phyloP scores from a whole-genome alignment of 2,888 invertebrate species.

The Brachypterus glaber region DNA sequence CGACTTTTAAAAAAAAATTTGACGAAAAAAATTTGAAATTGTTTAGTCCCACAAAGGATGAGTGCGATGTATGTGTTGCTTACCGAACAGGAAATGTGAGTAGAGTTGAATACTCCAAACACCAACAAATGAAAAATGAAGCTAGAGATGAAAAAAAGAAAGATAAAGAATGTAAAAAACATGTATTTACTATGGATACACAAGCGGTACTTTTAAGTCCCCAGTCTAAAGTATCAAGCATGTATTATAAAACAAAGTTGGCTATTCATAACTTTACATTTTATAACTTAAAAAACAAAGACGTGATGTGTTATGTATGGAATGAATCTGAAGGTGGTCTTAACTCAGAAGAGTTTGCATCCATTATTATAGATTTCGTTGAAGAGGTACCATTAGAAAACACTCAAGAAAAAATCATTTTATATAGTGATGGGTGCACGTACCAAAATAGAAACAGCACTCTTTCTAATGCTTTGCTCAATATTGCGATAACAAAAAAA shows the following conservation, averaged over 20 bases:
- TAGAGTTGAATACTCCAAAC: constrained; percentile 7
- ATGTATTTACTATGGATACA: constrained; percentile 10
- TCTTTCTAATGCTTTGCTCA: not conserved
- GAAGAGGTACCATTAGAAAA: constrained; percentile 9
- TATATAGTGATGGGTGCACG: constrained; percentile 1
- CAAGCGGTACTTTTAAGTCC: constrained; percentile 8
- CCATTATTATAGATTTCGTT: constrained; percentile 5
- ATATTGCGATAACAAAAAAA: not conserved
- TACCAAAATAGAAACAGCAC: not conserved
- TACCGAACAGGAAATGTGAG: not conserved
- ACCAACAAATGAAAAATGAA: constrained; percentile 10
- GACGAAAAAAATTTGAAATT: constrained; percentile 8
- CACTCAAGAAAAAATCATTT: not conserved
- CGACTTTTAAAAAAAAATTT: constrained; percentile 9
- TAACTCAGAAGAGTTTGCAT: constrained; percentile 8
- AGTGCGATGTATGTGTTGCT: not conserved
- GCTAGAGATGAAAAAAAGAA: constrained; percentile 10
- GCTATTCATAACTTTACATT: constrained; percentile 11
- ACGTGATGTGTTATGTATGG: constrained; percentile 9
- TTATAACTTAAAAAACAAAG: constrained; percentile 14
- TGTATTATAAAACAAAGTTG: constrained; percentile 8
- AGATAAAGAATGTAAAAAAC: constrained; percentile 6
- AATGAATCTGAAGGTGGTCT: constrained; percentile 9
- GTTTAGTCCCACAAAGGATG: constrained; percentile 11
- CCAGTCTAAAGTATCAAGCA: constrained; percentile 8